phyloP scores from a whole-genome alignment of 2,113 vertebrate genomes.

The Arvicanthis niloticus region DNA sequence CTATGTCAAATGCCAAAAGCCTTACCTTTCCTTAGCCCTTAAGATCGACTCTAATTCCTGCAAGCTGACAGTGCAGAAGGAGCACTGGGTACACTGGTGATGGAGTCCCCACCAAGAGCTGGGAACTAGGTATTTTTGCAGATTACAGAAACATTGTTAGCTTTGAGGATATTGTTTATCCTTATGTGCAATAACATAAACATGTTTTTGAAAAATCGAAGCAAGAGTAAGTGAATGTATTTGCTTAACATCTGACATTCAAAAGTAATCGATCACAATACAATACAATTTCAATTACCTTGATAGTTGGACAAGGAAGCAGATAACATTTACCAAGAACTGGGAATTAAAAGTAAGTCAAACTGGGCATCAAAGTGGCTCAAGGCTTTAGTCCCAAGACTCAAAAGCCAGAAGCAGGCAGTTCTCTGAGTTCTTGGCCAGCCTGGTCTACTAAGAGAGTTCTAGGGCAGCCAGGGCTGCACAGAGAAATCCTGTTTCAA shows the following conservation, averaged over 20 bases:
- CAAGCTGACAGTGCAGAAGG: neutral
- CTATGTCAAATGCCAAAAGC: neutral
- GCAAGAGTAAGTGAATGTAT: conserved; percentile 18
- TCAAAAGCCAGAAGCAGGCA: neutral
- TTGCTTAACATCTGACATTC: conserved; percentile 47
- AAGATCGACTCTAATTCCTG: neutral
- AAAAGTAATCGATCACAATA: conserved; percentile 66
- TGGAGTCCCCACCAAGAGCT: neutral
- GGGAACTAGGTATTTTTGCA: neutral
- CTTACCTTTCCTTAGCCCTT: neutral
- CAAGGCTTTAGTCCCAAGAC: neutral
- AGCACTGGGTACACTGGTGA: neutral
- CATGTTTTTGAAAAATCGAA: conserved; percentile 37
- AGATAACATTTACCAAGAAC: conserved; percentile 70
- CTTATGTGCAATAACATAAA: conserved; percentile 6
- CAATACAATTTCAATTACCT: conserved; percentile 64
- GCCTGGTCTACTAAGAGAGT: neutral
- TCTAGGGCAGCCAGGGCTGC: neutral
- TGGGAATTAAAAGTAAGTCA: conserved; percentile 69
- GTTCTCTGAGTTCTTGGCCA: neutral
- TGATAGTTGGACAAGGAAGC: conserved; percentile 61
- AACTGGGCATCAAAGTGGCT: neutral
- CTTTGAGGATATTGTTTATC: neutral
- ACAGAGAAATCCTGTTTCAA: neutral
- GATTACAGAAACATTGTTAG: neutral